phyloP scores from a whole-genome alignment of 2,113 vertebrate species.

The Leptodactylus fuscus region DNA sequence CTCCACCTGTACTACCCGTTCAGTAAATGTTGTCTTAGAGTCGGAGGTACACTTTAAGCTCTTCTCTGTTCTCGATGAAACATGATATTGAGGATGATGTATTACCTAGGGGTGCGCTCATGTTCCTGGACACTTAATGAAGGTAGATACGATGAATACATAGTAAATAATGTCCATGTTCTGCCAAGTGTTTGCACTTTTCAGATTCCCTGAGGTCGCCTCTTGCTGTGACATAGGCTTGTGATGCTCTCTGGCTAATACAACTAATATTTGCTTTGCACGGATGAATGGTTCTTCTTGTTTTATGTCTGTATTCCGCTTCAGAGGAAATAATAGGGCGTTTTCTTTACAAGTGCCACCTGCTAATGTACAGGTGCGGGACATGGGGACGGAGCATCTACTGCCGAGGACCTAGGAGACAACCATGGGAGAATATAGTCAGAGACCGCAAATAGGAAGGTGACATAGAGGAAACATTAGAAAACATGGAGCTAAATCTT shows the following conservation, averaged over 20 bases:
- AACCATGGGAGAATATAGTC: neutral
- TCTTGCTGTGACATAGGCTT: neutral
- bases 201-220: neutral
- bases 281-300: slow-evolving; percentile 16
- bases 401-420: neutral
- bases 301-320: neutral
- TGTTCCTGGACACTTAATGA: neutral
- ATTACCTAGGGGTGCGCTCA: neutral
- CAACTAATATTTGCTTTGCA: slow-evolving; percentile 49
- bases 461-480: no score
- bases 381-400: no score
- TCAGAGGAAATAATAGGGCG: slow-evolving; percentile 7
- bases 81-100: neutral
- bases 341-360: slow-evolving; percentile 22
- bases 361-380: slow-evolving; percentile 52
- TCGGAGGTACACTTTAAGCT: neutral
- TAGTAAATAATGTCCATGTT: neutral
- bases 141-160: neutral
- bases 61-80: neutral
- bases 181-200: neutral
- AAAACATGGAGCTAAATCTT: no score
- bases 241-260: neutral
- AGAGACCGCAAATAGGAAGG: no score
- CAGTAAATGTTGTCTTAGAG: no score
- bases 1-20: no score